These are phyloP conservation scores for Calephelis perditalis DNA, from an alignment of 2,888 invertebrate species.

Conservation along the genomic window DNA sequence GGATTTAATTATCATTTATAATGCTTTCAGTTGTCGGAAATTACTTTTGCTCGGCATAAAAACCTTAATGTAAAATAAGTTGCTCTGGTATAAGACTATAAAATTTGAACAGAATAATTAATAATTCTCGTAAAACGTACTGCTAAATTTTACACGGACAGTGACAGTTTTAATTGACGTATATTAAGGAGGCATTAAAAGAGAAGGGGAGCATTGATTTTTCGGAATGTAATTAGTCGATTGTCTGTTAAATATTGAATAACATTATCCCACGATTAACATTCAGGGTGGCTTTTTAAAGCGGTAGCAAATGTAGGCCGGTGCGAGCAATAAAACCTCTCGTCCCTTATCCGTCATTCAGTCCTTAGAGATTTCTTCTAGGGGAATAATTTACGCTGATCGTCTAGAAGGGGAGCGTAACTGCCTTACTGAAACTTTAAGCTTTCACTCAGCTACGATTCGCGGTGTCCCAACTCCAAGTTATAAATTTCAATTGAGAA, in stretches of 20 bases:
- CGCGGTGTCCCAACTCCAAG: constrained; percentile 66
- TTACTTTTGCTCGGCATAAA: constrained; percentile 37
- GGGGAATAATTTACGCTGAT: constrained; percentile 77
- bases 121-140: neutral
- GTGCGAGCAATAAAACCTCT: constrained; percentile 70
- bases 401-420: constrained; percentile 72
- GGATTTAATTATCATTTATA: constrained; percentile 74
- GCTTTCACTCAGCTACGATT: constrained; percentile 72
- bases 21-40: constrained; percentile 61
- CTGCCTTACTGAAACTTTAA: constrained; percentile 76
- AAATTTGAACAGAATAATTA: constrained; percentile 1
- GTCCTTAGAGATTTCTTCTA: constrained; percentile 75
- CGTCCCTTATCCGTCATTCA: constrained; percentile 76
- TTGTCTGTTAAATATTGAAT: constrained; percentile 55
- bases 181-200: constrained; percentile 12
- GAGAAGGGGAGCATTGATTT: constrained; percentile 13
- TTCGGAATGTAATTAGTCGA: constrained; percentile 15
- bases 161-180: constrained; percentile 10
- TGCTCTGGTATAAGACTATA: constrained; percentile 2
- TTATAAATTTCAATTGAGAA: constrained; percentile 69
- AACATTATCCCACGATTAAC: constrained; percentile 71
- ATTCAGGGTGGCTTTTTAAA: constrained; percentile 70
- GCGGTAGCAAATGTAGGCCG: constrained; percentile 57
- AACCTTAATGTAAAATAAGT: constrained; percentile 5
- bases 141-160: neutral